These are phyloP conservation scores for Drosophila lutescens DNA, from an alignment of 2,888 invertebrate genomes.

Conservation along the genomic window DNA sequence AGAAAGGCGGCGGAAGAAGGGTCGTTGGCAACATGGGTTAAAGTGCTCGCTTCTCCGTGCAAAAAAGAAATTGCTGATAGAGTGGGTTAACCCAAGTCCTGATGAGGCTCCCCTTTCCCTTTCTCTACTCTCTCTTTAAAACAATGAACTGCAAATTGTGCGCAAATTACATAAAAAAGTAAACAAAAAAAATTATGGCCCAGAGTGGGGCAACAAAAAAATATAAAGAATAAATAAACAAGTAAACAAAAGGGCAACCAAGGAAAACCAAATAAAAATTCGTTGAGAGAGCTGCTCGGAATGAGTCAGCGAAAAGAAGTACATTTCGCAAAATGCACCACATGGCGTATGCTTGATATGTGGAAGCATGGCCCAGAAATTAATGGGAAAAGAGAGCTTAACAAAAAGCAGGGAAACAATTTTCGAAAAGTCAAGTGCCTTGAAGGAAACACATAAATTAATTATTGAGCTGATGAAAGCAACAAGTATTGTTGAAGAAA, in stretches of 20 bases:
- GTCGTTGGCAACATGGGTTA: constrained; percentile 6
- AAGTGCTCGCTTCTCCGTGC: not conserved
- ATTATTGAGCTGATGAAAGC: not conserved
- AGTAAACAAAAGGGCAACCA: constrained; percentile 33
- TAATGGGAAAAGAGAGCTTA: not conserved
- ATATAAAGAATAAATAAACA: constrained; percentile 29
- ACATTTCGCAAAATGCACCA: constrained; percentile 19
- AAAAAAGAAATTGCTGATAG: not conserved
- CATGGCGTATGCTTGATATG: constrained; percentile 41
- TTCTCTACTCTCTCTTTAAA: constrained; percentile 30
- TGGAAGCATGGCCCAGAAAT: constrained; percentile 1
- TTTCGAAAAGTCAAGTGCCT: constrained; percentile 1
- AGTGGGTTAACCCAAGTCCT: constrained; percentile 24
- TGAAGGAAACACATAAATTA: not conserved
- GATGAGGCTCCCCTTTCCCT: constrained; percentile 18
- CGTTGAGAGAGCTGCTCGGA: constrained; percentile 15
- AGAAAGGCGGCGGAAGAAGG: not conserved
- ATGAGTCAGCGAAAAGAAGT: constrained; percentile 27
- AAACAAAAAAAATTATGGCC: constrained; percentile 9
- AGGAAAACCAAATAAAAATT: constrained; percentile 12
- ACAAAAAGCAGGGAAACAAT: too few relatives aligned
- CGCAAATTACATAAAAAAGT: constrained; percentile 38
- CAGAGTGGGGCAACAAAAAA: constrained; percentile 13
- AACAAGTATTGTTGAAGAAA: not conserved
- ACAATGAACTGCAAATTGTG: constrained; percentile 61